A percentile compares a stretch with the other conserved stretches of the same genome.
Conservation (phyloP, 2,888 invertebrate species). For the Barypeithes pellucidus region DNA sequence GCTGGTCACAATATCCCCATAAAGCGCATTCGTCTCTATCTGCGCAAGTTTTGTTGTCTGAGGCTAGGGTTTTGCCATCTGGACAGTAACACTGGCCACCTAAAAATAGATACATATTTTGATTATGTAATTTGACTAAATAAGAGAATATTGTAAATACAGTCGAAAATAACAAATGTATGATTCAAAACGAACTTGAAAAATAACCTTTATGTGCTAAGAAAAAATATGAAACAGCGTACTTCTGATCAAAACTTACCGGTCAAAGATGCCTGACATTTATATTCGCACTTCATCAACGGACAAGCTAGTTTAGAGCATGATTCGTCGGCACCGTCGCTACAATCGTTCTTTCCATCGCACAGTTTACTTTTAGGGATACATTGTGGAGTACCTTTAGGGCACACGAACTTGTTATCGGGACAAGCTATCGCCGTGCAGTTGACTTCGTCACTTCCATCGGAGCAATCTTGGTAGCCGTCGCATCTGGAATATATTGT, state of each 20-base stretch:
- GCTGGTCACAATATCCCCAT: slow-evolving; percentile 96
- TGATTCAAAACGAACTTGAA: too few species aligned
- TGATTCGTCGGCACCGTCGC: slow-evolving; percentile 91
- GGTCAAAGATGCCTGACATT: slow-evolving; percentile 90
- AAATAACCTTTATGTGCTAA: not conserved
- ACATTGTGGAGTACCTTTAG: slow-evolving; percentile 83
- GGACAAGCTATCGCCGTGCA: slow-evolving; percentile 91
- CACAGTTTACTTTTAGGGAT: slow-evolving; percentile 91
- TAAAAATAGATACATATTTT: too few species aligned
- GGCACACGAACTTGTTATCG: slow-evolving; percentile 93
- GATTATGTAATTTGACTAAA: too few species aligned
- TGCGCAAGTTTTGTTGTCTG: slow-evolving; percentile 89
- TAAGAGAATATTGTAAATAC: too few species aligned
- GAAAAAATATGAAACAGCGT: not conserved
- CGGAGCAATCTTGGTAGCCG: slow-evolving; percentile 92
- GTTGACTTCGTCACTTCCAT: slow-evolving; percentile 91
- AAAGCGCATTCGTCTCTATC: slow-evolving; percentile 94
- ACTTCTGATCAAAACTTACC: slow-evolving; percentile 22
- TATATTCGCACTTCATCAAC: slow-evolving; percentile 89
- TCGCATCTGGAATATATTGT: slow-evolving; percentile 76
- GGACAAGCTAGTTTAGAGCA: slow-evolving; percentile 90
- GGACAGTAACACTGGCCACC: slow-evolving; percentile 95
- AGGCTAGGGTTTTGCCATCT: slow-evolving; percentile 86
- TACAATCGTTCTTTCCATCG: slow-evolving; percentile 92
- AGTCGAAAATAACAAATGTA: too few species aligned